Evolutionary conservation across 2,888 invertebrate species (phyloP), one percentile per base, ranked within the genome.

Genomic region (Achlya flavicornis): DNA sequence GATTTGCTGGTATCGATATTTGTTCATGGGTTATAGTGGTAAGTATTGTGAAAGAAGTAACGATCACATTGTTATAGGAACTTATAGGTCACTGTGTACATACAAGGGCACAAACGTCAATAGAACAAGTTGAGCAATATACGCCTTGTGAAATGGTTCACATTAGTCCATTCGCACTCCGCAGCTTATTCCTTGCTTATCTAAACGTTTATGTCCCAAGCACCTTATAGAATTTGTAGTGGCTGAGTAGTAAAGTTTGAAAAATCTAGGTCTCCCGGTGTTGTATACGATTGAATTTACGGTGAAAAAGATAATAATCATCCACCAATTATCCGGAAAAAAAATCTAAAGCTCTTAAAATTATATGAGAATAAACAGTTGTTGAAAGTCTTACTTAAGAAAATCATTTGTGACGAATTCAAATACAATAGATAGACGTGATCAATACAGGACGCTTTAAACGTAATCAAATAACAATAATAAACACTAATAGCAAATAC

Each of bases 21-120:
- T 70, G 63, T 66, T 66, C 67, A 68, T 67, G 64, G 72, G 67
- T 72, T 69, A 76, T 69, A 65, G 66, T 66, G 58, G 65, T 64
- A 46, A 63, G 57, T 71, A 63, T 79, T 78, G 64, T 66, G 74
- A 73, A 74, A 79, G 67, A 66, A 12, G 58, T 71, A 71, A 72
- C 63, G 67, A 71, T 65, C 70, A 67, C 65, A 76, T 78, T 76
- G 77, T 71, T 74, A 71, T 68, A 68, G 64, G 63, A 64, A 63
- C 74, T 46, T 46, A 74, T 77, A 73, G 73, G 73, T 67, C 69
- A 63, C 38, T 7, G 19, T 38, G 59, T 59, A 19, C 59, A 59
- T 38, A 59, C 19, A 41, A 41, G 41, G 60, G 60, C 41, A 41
- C n/a, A 60, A 26, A 33, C 38, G 41, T 38, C 41, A 53, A 19